phyloP scores from a whole-genome alignment of 2,888 invertebrate species.

The Asteroscopus sphinx region DNA sequence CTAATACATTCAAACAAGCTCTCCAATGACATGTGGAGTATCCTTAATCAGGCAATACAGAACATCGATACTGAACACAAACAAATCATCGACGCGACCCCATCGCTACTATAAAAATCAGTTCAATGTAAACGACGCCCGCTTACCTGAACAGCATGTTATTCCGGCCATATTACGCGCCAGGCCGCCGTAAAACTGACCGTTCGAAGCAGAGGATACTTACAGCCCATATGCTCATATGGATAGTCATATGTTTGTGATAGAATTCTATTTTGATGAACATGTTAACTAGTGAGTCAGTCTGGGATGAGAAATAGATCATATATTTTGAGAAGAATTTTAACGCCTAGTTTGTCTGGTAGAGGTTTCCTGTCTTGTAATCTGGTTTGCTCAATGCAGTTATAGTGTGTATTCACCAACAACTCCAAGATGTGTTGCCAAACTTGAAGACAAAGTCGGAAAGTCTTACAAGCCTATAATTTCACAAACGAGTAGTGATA shows the following conservation, averaged over 20 bases:
- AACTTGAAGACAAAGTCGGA: too few relatives aligned
- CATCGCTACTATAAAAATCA: constrained; percentile 67
- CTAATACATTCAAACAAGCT: too few relatives aligned
- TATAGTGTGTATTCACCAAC: too few relatives aligned
- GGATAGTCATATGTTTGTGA: constrained; percentile 49
- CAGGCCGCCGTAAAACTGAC: constrained; percentile 59
- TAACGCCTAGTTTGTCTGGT: constrained; percentile 31
- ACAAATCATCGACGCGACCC: constrained; percentile 6
- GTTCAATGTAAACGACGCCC: constrained; percentile 75
- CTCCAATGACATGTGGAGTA: too few relatives aligned
- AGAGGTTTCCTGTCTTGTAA: too few relatives aligned
- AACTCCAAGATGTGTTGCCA: too few relatives aligned
- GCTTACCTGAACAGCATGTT: constrained; percentile 76
- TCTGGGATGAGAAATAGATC: constrained; percentile 29
- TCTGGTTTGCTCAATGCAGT: too few relatives aligned
- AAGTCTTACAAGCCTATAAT: too few relatives aligned
- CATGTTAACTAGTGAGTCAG: constrained; percentile 44
- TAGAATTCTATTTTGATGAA: constrained; percentile 53
- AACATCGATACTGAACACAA: not conserved
- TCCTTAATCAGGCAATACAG: not conserved
- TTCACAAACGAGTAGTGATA: too few relatives aligned
- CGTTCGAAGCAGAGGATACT: constrained; percentile 13
- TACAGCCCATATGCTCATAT: constrained; percentile 26
- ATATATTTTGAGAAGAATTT: constrained; percentile 30
- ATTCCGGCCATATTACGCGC: constrained; percentile 68